Evolutionary conservation across 2,888 invertebrate genomes (phyloP), one percentile per base, ranked within the genome.

Genomic region (Elegia similella): DNA sequence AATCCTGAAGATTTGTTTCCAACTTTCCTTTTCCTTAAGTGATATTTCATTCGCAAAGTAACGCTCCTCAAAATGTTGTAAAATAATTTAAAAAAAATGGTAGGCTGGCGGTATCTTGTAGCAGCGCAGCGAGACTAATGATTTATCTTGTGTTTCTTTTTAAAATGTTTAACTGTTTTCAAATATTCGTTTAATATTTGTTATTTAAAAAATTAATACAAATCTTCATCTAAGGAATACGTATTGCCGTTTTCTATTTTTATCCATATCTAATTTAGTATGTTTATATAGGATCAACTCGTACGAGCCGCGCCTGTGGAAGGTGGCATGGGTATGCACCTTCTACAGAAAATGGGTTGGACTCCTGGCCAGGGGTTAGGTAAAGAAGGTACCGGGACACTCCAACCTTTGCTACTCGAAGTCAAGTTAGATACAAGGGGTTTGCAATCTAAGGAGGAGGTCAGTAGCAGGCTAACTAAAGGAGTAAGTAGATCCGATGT

Each of bases 331-430:
- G 99, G 99, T 17, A 98, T 98, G 98, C 95, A 96, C 69, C 93
- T 99, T 62, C 93, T 99, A 50, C 97, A 98, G 92, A 99, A 98
- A 93, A 99, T 99, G 99, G 99, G 99, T 47, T 99, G 99, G 99
- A 95, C 95, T 65, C 98, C 98, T 0, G 99, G 99, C 0, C 97
- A 97, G 84, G 99, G 99, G 29, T 93, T 99, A 55, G 99, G 99
- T 42, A 98, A 98, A 81, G 96, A 98, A 77, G 98, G 97, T 76
- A 96, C 97, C 54, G 99, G 99, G 0, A 93, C 96, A 0, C 87
- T 97, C 16, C 97, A 97, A 76, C 99, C 99, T 0, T 91, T 99
- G 8, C 92, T 97, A 61, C 91, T 99, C 0, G 98, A 99, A 80
- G 96, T 99, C n/a, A 99, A 99, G 85, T 93, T 98, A 64, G 99